phyloP scores from a whole-genome alignment of 2,888 invertebrate species.

The Gisinianus flammeolus region DNA sequence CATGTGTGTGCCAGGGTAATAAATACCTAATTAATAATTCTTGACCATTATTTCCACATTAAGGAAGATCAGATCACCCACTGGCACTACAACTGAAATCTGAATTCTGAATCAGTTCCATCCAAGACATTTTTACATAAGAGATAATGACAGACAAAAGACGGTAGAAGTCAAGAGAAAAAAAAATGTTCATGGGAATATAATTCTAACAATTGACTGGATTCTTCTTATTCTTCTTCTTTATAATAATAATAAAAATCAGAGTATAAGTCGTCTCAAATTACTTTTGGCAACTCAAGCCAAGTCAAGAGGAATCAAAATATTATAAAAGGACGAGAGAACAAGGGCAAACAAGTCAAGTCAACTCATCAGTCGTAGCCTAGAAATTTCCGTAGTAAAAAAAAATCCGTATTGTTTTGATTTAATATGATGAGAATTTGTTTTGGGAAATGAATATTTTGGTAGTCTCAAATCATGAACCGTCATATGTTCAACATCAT shows the following conservation, averaged over 20 bases:
- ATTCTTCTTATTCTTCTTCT: background rate
- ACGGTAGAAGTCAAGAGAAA: background rate
- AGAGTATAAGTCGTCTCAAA: background rate
- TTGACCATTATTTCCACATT: background rate
- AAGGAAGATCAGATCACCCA: constrained; percentile 8
- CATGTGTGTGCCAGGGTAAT: background rate
- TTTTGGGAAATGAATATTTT: too few relatives aligned
- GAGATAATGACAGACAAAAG: background rate
- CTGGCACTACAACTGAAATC: background rate
- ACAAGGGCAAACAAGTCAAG: too few relatives aligned
- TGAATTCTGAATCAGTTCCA: too few relatives aligned
- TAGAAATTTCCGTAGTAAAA: background rate
- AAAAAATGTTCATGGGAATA: constrained; percentile 3
- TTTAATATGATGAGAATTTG: background rate
- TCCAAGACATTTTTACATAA: background rate
- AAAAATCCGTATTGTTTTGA: background rate
- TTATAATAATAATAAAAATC: background rate
- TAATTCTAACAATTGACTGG: background rate
- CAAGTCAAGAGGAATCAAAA: background rate
- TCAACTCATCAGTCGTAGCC: too few relatives aligned
- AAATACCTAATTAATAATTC: constrained; percentile 13
- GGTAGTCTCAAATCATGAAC: too few relatives aligned
- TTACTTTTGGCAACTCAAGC: constrained; percentile 4
- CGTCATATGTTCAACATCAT: too few relatives aligned
- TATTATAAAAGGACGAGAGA: background rate